Evolutionary conservation across 1,140 invertebrate genomes (phyloP).

Genomic region (Trachymyrmex cornetzi): DNA sequence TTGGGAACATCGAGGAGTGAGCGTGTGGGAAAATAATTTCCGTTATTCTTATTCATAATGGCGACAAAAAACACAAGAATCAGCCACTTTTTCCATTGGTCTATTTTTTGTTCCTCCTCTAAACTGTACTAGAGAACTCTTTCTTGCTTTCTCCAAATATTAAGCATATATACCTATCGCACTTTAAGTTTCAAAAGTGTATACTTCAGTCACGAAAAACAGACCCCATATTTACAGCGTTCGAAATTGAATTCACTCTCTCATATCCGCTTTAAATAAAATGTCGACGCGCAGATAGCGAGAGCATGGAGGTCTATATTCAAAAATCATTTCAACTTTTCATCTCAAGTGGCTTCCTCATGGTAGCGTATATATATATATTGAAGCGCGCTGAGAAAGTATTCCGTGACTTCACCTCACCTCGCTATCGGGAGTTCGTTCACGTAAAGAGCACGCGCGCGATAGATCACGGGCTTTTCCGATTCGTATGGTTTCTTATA

Average conservation of each 20-base stretch:
- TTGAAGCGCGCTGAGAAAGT: background rate
- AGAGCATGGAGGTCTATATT: background rate
- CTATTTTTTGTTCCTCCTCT: too few species aligned
- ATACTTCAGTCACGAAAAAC: too few species aligned
- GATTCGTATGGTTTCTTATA: conserved; percentile 11
- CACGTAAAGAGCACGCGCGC: conserved; percentile 44
- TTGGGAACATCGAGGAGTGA: too few species aligned
- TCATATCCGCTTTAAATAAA: conserved; percentile 17
- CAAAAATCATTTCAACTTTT: conserved; percentile 33
- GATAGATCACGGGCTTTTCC: conserved; percentile 46
- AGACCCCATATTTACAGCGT: too few species aligned
- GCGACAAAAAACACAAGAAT: background rate
- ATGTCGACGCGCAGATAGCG: background rate
- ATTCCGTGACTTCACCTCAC: conserved; percentile 13
- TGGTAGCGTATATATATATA: background rate
- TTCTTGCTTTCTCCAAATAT: too few species aligned
- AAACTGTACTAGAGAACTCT: too few species aligned
- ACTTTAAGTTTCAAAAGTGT: too few species aligned
- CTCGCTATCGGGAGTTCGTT: conserved; percentile 14
- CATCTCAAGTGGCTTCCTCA: background rate
- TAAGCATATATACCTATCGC: too few species aligned
- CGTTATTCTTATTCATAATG: conserved; percentile 11
- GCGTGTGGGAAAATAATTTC: background rate
- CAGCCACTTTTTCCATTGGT: too few species aligned
- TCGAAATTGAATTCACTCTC: conserved; percentile 16